Base-by-base conservation (phyloP, 2,113 vertebrate species). In the Chrysemys picta region DNA sequence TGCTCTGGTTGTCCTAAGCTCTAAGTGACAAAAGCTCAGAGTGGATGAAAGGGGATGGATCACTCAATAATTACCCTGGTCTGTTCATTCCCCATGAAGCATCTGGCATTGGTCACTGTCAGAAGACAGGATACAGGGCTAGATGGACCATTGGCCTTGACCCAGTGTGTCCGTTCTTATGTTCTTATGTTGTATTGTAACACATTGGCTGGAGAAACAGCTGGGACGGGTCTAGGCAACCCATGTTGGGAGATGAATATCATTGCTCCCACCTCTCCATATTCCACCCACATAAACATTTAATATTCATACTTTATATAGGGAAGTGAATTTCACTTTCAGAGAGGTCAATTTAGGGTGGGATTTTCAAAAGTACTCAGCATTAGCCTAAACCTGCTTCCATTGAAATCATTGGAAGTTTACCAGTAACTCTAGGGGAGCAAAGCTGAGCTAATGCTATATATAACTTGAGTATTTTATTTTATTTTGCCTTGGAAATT, bases 401-500 rank as follows among this genome's bases (percentile, higher is more conserved):
- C 1, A 0, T 69, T 50, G 80, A 6, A 24, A 11, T 2, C 10
- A 0, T 42, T 31, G 47, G 0, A 31, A 5, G 13, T 10, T 80
- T 27, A 45, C 7, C 19, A 0, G 1, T 8, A 54, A 3, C 29
- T 45, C 13, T 5, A 2, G 53, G 80, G 25, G 53, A 47, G 27
- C 11, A 59, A 59, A 45, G 0, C 81, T 22, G 47, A 17, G 80
- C 2, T 38, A 5, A 50, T 78, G 24, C 65, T 31, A 12, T 3
- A 13, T 49, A 0, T 6, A 45, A 25, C 0, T 59, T 59, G 57
- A 59, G 57, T 59, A 59, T 59, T 59, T 59, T 59, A 3, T 1
- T 2, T 21, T 2, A 1, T 80, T 38, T 84, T 57, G 4, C 4
- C 78, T 62, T 53, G 0, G 10, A 1, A 4, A 1, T 0, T 5